Base-by-base conservation (phyloP, 2,888 invertebrate genomes). In the Iselma pallidipennis region DNA sequence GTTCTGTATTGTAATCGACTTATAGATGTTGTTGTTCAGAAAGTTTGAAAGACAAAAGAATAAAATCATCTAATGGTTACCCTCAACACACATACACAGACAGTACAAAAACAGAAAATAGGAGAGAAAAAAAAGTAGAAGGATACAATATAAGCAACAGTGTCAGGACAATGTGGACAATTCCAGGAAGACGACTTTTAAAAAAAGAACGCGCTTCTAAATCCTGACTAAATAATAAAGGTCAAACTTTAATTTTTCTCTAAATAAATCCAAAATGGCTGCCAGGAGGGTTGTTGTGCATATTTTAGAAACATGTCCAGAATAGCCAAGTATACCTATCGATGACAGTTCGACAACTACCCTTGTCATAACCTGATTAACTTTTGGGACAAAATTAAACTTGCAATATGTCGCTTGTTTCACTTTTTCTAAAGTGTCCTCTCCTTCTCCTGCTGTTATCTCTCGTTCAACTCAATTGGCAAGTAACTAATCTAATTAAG, bases 1-100 rank as follows among this genome's bases (percentile, higher is more conserved):
- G 66, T 65, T 66, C 66, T 55, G 66, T 67, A 67, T 65, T 62
- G 68, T 70, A 70, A 71, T 72, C 68, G 71, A 68, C 70, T 68
- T 67, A 69, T 68, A 67, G 65, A 63, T 66, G 66, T 63, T 66
- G 63, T 64, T 42, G 42, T 42, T 42, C 42, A 9, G 12, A 42
- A 42, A 42, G 4, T 21, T 42, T 42, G 16, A 42, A 42, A 42
- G 42, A 42, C 42, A 42, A 42, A 42, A 42, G 42, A 42, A 42
- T 42, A 42, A 42, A 42, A 42, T 42, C 37, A 37, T 37, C 42
- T 42, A 42, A 42, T 42, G 42, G 42, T 42, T 21, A 42, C 42
- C 42, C 42, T 42, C 42, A 42, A 42, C 16, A 21, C 21, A 4
- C 21, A 37, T 4, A 21, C 21, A 4, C 21, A 37, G 4, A 37